Evolutionary conservation across 2,888 invertebrate species (phyloP).

Genomic region (Mamestra brassicae): DNA sequence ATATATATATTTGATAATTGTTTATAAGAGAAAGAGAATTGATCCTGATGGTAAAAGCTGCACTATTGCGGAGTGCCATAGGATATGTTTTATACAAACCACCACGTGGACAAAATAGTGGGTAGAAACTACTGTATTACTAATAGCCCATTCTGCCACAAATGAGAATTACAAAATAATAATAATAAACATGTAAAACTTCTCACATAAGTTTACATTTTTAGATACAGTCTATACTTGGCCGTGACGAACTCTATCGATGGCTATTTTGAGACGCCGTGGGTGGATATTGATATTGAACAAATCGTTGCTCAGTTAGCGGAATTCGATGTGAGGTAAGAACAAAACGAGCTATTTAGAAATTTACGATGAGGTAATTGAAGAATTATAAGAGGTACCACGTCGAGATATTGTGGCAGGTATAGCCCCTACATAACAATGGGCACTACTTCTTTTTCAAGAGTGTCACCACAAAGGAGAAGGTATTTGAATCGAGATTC

Average conservation of each 20-base stretch:
- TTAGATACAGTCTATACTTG: constrained; percentile 92
- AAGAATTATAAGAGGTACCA: not conserved
- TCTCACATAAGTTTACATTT: not conserved
- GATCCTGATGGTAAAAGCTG: not conserved
- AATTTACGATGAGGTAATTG: not conserved
- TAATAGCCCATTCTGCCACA: not conserved
- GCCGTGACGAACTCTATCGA: constrained; percentile 96
- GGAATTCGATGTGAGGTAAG: constrained; percentile 95
- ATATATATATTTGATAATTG: no score
- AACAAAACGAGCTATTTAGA: not conserved
- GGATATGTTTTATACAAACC: no score
- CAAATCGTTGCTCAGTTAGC: constrained; percentile 94
- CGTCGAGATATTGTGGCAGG: no score
- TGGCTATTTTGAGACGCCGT: constrained; percentile 96
- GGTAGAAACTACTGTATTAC: not conserved
- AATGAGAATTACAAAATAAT: not conserved
- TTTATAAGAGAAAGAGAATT: not conserved
- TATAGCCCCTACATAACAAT: not conserved
- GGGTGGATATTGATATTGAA: constrained; percentile 96
- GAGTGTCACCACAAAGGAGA: not conserved
- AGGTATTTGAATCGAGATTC: not conserved
- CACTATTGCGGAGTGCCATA: not conserved
- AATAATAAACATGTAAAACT: not conserved
- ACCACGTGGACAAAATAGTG: not conserved
- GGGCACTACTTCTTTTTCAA: not conserved